phyloP scores from a whole-genome alignment of 1,140 invertebrate species.

The Nasonia longicornis region DNA sequence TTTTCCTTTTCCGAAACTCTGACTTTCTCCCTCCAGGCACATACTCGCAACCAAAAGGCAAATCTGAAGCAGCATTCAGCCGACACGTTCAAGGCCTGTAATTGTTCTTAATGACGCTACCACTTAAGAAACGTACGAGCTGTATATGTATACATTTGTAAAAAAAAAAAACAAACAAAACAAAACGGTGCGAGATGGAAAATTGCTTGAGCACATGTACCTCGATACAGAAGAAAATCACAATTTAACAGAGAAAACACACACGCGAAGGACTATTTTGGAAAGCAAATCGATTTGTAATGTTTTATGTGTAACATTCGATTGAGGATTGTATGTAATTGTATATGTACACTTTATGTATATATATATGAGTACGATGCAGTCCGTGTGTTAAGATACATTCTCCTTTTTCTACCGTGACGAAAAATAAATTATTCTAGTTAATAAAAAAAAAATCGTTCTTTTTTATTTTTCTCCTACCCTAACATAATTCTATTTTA shows the following conservation, averaged over 20 bases:
- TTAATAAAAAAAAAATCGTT: slow-evolving; percentile 66
- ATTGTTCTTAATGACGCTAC: slow-evolving; percentile 18
- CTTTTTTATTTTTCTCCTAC: slow-evolving; percentile 32
- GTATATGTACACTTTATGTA: slow-evolving; percentile 42
- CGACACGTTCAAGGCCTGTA: slow-evolving; percentile 15
- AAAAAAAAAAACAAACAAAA: slow-evolving; percentile 26
- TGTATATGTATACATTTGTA: slow-evolving; percentile 36
- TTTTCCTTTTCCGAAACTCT: slow-evolving; percentile 43
- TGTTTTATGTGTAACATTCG: slow-evolving; percentile 68
- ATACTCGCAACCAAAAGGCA: slow-evolving; percentile 7
- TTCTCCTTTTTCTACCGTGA: slow-evolving; percentile 73
- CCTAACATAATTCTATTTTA: background rate
- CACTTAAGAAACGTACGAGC: slow-evolving; percentile 16
- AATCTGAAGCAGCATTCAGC: slow-evolving; percentile 8
- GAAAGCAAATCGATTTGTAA: slow-evolving; percentile 63
- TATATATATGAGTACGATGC: slow-evolving; percentile 64
- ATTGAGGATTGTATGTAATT: slow-evolving; percentile 69
- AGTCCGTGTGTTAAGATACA: slow-evolving; percentile 70
- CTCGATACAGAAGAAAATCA: slow-evolving; percentile 45
- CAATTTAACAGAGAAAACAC: slow-evolving; percentile 43
- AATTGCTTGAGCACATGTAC: slow-evolving; percentile 39
- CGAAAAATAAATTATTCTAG: slow-evolving; percentile 72
- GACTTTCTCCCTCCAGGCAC: slow-evolving; percentile 45
- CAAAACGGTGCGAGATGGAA: slow-evolving; percentile 29
- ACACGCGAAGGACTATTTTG: slow-evolving; percentile 56